Conservation (phyloP, 2,113 vertebrate species). For the Nothocercus julius region DNA sequence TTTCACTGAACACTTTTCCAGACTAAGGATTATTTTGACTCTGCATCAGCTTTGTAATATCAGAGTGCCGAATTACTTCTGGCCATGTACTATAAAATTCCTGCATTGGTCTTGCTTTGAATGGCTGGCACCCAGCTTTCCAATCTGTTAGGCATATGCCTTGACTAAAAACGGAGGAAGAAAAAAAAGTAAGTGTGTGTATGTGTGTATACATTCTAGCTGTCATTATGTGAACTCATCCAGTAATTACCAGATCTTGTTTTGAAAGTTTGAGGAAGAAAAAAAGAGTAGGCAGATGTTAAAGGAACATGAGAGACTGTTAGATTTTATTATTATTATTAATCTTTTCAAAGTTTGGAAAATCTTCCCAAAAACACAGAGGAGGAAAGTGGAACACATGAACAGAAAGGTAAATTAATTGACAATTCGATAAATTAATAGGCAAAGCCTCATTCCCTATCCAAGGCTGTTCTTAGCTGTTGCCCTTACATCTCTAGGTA, state of each 20-base stretch:
- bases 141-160: neutral
- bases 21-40: constrained; percentile 22
- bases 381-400: neutral
- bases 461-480: neutral
- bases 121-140: neutral
- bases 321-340: neutral
- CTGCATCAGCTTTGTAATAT: constrained; percentile 7
- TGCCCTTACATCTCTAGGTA: neutral
- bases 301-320: neutral
- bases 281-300: neutral
- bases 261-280: neutral
- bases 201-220: neutral
- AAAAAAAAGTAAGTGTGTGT: neutral
- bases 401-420: neutral
- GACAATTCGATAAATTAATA: neutral
- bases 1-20: neutral
- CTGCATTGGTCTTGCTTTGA: neutral
- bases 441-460: neutral
- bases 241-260: neutral
- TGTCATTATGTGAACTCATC: neutral
- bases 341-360: neutral
- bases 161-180: neutral
- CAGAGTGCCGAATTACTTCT: constrained; percentile 7
- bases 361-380: neutral
- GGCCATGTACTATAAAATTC: neutral